Base-by-base conservation (phyloP, 2,113 vertebrate species). In the Phaethornis superciliosus region DNA sequence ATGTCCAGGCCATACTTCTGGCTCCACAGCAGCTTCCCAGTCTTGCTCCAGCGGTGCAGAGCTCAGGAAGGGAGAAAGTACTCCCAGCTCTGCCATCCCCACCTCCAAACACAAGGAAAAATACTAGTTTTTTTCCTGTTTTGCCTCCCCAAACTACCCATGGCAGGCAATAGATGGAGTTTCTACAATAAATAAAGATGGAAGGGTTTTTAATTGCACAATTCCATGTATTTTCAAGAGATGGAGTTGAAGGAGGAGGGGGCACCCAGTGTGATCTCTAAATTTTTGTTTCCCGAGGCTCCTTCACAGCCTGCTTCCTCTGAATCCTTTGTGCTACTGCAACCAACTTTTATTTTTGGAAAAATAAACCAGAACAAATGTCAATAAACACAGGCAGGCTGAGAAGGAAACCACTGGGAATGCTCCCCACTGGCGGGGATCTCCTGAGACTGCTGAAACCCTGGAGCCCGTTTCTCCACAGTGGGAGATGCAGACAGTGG, bases 341-440 rank as follows among this genome's bases (percentile, higher is more conserved):
- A 83, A 95, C n/a, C 35, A 77, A 56, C 24, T 93, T 95, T 85
- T 88, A 82, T 85, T 93, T 95, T 88, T 82, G 22, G 63, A 85
- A 90, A 69, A 96, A 74, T n/a, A 93, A 96, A 93, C 28, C 51
- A 80, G 76, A 96, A 89, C 75, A 85, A 96, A 91, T 83, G 76
- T 42, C 51, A 74, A 62, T 55, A 91, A 94, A 85, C 74, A 65
- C 11, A 42, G 55, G 7, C 27, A 2, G n/a, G 12, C 59, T 77
- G 60, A 69, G 30, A 46, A 51, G 15, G 10, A 79, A 87, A 74
- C 1, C 26, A 28, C 64, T 55, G 56, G 35, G 59, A 88, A 46
- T 67, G 52, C 59, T 83, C 42, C 0, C 0, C 56, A 67, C 63
- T 77, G 56, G 35, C 1, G 3, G 33, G 2, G 1, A 42, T 46